Evolutionary conservation across 2,797 vertebrate genomes (phyloP), one percentile per base, ranked within the genome.

Genomic region (Pogonophryne albipinna): DNA sequence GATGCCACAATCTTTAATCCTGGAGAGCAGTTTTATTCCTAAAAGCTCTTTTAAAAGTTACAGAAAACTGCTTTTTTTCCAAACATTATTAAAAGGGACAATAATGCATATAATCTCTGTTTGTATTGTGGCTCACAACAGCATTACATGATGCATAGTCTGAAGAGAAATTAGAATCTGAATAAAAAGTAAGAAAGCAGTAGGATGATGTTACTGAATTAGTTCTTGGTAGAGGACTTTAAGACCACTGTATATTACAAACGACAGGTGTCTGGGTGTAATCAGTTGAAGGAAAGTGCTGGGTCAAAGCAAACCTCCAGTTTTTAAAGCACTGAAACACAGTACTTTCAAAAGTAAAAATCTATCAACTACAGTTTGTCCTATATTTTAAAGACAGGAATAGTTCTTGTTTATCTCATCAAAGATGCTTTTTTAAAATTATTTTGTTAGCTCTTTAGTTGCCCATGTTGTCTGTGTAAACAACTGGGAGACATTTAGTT

Each of bases 381-480:
- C 12, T 64, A 61, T 58, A 84, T 11, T 44, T 78, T 63, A 47
- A 77, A 78, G 58, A 78, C 34, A 70, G 62, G 66, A 83, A 71
- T 75, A 57, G 2, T 71, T 78, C 19, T 75, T 15, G 23, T 44
- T 71, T 44, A 17, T 66, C 53, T 45, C 15, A 68, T 59, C 46
- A 61, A 64, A 65, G n/a, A 69, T 46, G 1, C 9, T 65, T 53
- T 66, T 38, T 23, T 27, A 27, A 27, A 20, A 15, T 38, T 20
- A 13, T 47, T 45, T 53, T 42, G 4, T 59, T 57, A 34, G 56
- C 71, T 62, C 58, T 82, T 66, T 41, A 45, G 58, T 47, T 74
- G 66, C 49, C 51, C 41, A 13, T 61, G 41, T 15, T 62, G 62
- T 27, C 66, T 10, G 70, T 76, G 81, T 86, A 89, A 90, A 89